Evolutionary conservation across 2,888 invertebrate genomes (phyloP).

Genomic region (Polyommatus icarus): DNA sequence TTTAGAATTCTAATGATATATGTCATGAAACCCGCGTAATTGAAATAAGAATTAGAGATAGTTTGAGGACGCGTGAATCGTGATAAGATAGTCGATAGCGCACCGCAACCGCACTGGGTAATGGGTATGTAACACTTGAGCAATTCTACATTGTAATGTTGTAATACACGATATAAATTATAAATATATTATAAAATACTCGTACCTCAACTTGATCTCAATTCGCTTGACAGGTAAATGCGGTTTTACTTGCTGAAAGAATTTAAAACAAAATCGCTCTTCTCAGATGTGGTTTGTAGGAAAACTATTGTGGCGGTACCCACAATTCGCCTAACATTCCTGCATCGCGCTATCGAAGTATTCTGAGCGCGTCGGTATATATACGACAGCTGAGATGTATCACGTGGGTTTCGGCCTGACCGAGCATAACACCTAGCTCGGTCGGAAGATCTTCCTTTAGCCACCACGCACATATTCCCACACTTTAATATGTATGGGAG

Average conservation of each 20-base stretch:
- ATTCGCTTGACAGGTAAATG: not conserved
- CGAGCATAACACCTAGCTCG: too few species aligned
- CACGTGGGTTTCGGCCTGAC: too few species aligned
- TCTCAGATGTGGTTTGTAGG: not conserved
- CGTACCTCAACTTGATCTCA: not conserved
- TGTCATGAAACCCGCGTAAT: too few species aligned
- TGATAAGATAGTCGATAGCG: slow-evolving; percentile 1
- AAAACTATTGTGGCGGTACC: too few species aligned
- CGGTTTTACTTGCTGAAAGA: not conserved
- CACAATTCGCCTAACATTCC: too few species aligned
- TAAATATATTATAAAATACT: slow-evolving; percentile 1
- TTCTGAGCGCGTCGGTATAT: too few species aligned
- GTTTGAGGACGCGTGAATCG: not conserved
- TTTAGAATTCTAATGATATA: too few species aligned
- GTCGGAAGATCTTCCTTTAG: too few species aligned
- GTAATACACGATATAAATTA: not conserved
- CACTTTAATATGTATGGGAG: too few species aligned
- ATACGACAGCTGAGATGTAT: too few species aligned
- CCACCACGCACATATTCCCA: too few species aligned
- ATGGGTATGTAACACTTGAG: not conserved
- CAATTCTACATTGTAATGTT: not conserved
- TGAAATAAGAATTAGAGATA: not conserved
- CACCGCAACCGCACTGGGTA: not conserved
- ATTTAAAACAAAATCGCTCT: not conserved
- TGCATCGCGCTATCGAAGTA: too few species aligned